Percentiles rank a stretch among this genome's conserved stretches.
phyloP scores from a whole-genome alignment of 2,888 invertebrate species.

The Tinea trinotella region DNA sequence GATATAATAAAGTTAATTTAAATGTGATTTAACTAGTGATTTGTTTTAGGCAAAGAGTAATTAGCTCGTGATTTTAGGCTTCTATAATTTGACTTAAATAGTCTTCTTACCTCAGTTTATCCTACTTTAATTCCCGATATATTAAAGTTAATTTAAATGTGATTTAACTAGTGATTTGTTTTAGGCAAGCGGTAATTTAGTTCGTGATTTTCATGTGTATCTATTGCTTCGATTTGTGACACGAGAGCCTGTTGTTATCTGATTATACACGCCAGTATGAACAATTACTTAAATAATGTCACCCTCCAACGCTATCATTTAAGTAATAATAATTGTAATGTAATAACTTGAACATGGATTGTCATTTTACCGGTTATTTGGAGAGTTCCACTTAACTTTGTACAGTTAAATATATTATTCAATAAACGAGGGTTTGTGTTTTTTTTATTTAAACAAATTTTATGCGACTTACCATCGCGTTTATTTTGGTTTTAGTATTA shows the following conservation, averaged over 20 bases:
- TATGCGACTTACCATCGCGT: too few relatives aligned
- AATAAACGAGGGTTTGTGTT: background rate
- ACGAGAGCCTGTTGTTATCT: conserved; percentile 1
- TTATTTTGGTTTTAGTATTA: too few relatives aligned
- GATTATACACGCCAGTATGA: conserved; percentile 13
- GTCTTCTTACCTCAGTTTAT: too few relatives aligned
- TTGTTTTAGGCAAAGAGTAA: too few relatives aligned
- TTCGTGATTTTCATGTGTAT: conserved; percentile 11
- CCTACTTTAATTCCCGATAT: too few relatives aligned
- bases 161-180: too few relatives aligned
- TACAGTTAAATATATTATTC: background rate
- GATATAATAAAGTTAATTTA: too few relatives aligned
- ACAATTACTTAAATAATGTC: conserved; percentile 38
- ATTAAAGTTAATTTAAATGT: too few relatives aligned
- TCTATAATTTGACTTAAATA: too few relatives aligned
- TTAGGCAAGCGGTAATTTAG: background rate
- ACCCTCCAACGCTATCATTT: conserved; percentile 39
- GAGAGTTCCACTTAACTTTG: conserved; percentile 3
- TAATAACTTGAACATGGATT: conserved; percentile 30
- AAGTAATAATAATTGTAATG: conserved; percentile 44
- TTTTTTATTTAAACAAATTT: background rate
- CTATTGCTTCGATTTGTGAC: conserved; percentile 6
- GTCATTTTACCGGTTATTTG: conserved; percentile 19
- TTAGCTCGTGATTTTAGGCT: too few relatives aligned
- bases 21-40: too few relatives aligned